phyloP scores from a whole-genome alignment of 2,113 vertebrate genomes.

The Periophthalmus modestus region DNA sequence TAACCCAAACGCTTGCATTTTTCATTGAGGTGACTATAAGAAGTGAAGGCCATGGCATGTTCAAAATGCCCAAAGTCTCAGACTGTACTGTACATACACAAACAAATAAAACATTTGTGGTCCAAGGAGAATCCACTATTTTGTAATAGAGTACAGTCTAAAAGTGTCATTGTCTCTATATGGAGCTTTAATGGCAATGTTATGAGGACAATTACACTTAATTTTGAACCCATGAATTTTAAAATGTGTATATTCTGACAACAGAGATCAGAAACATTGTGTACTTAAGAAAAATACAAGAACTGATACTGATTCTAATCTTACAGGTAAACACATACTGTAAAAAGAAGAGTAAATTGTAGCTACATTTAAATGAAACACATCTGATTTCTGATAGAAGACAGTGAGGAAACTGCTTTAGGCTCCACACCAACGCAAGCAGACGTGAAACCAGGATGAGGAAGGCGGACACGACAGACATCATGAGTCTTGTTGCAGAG shows the following conservation, averaged over 20 bases:
- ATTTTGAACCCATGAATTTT: not conserved
- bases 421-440: not conserved
- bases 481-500: not conserved
- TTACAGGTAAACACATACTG: not conserved
- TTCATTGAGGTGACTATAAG: constrained; percentile 65
- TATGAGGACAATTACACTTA: not conserved
- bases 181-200: not conserved
- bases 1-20: constrained; percentile 59
- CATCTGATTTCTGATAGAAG: not conserved
- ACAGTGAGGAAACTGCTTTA: not conserved
- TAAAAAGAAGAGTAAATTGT: not conserved
- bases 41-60: constrained; percentile 43
- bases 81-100: not conserved
- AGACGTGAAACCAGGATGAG: not conserved
- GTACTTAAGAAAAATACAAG: not conserved
- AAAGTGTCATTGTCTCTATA: not conserved
- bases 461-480: not conserved
- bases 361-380: not conserved
- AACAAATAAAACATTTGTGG: not conserved
- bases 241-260: not conserved
- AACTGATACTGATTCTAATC: not conserved
- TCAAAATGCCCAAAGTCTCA: constrained; percentile 16
- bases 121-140: not conserved
- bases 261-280: not conserved
- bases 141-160: not conserved